A percentile compares a stretch with the other conserved stretches of the same genome.
Conservation (phyloP, 92 coral and sea anemone genomes). For the Micromussa lordhowensis region DNA sequence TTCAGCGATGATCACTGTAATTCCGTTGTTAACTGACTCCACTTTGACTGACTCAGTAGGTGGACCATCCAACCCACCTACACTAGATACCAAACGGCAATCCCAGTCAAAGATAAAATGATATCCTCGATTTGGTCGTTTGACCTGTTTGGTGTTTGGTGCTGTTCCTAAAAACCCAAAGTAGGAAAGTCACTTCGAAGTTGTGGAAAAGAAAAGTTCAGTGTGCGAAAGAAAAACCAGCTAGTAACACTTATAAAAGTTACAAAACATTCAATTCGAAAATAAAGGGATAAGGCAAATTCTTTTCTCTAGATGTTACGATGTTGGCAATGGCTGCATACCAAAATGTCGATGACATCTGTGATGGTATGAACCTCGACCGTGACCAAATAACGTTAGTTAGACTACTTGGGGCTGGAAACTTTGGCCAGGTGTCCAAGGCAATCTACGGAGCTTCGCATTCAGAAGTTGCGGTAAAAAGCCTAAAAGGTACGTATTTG, state of each 20-base stretch:
- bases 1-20: no score
- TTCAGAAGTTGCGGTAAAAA: constrained; percentile 68
- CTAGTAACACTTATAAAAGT: neutral
- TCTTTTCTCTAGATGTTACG: neutral
- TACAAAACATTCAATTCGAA: neutral
- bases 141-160: no score
- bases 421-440: constrained; percentile 77
- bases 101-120: no score
- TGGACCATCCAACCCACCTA: no score
- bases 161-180: no score
- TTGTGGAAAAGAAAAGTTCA: no score
- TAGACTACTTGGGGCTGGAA: constrained; percentile 71
- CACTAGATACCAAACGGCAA: no score
- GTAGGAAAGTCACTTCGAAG: no score
- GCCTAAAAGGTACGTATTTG: constrained; percentile 56
- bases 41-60: no score
- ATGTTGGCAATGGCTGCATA: neutral
- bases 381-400: constrained; percentile 50
- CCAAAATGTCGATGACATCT: neutral
- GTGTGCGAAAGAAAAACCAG: no score
- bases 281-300: neutral
- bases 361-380: constrained; percentile 40
- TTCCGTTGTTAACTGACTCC: no score
- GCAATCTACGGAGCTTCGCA: constrained; percentile 18
- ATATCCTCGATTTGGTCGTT: no score